These are phyloP conservation scores for Delia radicum DNA, from an alignment of 1,140 invertebrate genomes.

Conservation along the genomic window DNA sequence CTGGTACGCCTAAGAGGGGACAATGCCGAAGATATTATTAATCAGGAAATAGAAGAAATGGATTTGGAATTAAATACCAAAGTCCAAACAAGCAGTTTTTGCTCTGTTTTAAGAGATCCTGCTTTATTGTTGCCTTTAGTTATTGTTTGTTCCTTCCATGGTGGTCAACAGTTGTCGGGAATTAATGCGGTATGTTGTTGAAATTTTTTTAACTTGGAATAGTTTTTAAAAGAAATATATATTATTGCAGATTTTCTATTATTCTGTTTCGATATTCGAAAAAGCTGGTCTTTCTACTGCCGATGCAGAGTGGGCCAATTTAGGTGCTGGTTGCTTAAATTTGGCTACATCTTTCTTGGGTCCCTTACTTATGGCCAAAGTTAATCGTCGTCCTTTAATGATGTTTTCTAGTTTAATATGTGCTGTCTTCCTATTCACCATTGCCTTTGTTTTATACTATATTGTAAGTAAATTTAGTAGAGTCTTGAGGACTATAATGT, in stretches of 20 bases:
- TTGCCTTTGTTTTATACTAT: conserved; percentile 60
- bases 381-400: conserved; percentile 61
- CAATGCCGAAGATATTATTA: conserved; percentile 48
- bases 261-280: conserved; percentile 70
- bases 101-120: conserved; percentile 59
- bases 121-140: conserved; percentile 67
- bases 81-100: conserved; percentile 59
- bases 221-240: neutral
- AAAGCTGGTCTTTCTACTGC: conserved; percentile 61
- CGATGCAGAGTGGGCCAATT: conserved; percentile 66
- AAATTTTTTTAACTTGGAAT: neutral
- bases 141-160: conserved; percentile 72
- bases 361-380: conserved; percentile 61
- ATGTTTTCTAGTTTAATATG: conserved; percentile 61
- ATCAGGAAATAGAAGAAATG: conserved; percentile 58
- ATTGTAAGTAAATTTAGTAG: conserved; percentile 60
- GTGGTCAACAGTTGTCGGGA: conserved; percentile 81
- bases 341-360: conserved; percentile 66
- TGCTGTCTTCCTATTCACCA: conserved; percentile 59
- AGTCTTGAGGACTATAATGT: neutral
- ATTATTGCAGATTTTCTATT: conserved; percentile 70
- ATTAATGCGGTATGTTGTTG: conserved; percentile 77
- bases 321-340: conserved; percentile 69
- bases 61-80: conserved; percentile 47
- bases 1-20: conserved; percentile 52